A percentile compares a stretch with the other conserved stretches of the same genome.
phyloP scores from a whole-genome alignment of 2,797 vertebrate genomes.

The Chromis chromis region DNA sequence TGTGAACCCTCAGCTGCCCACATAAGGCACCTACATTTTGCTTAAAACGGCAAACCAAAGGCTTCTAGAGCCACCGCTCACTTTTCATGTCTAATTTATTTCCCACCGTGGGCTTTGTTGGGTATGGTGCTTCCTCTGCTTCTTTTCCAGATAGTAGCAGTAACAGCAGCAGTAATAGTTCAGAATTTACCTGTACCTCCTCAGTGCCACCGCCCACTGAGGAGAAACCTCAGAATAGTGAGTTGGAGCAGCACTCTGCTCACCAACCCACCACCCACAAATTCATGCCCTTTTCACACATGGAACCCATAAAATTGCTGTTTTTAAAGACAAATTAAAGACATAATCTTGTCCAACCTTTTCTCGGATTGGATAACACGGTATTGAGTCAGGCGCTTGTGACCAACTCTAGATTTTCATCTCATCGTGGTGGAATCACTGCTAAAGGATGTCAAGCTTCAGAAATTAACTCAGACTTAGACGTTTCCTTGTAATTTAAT shows the following conservation, averaged over 20 bases:
- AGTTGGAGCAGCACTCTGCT: slow-evolving; percentile 86
- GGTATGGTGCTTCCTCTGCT: slow-evolving; percentile 49
- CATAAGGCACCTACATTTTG: not conserved
- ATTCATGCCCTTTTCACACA: slow-evolving; percentile 65
- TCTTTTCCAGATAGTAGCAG: slow-evolving; percentile 84
- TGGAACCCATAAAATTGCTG: not conserved
- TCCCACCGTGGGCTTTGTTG: slow-evolving; percentile 15
- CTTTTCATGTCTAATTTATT: slow-evolving; percentile 12
- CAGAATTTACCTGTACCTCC: slow-evolving; percentile 89
- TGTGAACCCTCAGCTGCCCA: not conserved
- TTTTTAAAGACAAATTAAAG: not conserved
- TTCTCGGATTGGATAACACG: not conserved
- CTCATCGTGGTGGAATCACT: not conserved
- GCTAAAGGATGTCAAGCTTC: not conserved
- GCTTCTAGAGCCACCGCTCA: not conserved
- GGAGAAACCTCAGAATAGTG: slow-evolving; percentile 91
- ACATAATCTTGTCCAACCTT: not conserved
- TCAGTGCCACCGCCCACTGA: slow-evolving; percentile 89
- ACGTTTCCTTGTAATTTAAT: not conserved
- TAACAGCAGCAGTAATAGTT: slow-evolving; percentile 88
- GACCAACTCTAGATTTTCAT: not conserved
- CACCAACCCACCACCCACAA: slow-evolving; percentile 57
- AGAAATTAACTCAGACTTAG: not conserved
- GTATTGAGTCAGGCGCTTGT: not conserved
- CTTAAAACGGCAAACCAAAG: not conserved